phyloP scores from a whole-genome alignment of 1,140 invertebrate genomes.

The Sminthurinus signatus region DNA sequence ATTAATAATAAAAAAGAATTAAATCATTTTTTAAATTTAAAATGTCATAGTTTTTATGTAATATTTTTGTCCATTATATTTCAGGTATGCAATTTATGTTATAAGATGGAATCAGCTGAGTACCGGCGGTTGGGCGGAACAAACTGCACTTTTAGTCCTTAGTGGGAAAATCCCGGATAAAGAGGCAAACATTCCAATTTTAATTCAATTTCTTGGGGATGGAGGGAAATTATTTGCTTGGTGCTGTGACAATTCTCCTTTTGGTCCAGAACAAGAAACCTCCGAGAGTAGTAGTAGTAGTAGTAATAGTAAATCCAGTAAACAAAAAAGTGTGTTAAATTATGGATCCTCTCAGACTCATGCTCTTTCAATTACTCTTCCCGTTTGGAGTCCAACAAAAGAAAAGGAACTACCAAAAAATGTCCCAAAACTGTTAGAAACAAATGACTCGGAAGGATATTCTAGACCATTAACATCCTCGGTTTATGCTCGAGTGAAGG shows the following conservation, averaged over 20 bases:
- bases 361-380: constrained; percentile 11
- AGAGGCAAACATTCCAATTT: constrained; percentile 10
- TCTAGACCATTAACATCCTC: constrained; percentile 35
- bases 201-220: constrained; percentile 39
- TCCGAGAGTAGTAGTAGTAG: background rate
- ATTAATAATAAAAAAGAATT: too few relatives aligned
- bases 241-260: constrained; percentile 34
- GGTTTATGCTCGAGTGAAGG: constrained; percentile 29
- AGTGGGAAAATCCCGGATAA: constrained; percentile 31
- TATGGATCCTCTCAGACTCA: constrained; percentile 20
- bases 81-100: constrained; percentile 38
- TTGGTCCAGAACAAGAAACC: constrained; percentile 13
- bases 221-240: constrained; percentile 34
- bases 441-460: constrained; percentile 39
- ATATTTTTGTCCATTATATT: too few relatives aligned
- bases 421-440: constrained; percentile 30
- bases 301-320: background rate
- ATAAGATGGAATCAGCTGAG: constrained; percentile 39
- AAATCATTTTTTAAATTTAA: too few relatives aligned
- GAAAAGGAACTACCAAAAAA: constrained; percentile 24
- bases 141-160: constrained; percentile 33
- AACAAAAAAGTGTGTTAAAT: constrained; percentile 8
- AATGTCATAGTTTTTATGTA: too few relatives aligned
- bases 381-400: constrained; percentile 18
- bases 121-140: constrained; percentile 39